Conservation (phyloP, 2,888 invertebrate genomes). For the Listrodromus nycthemerus region DNA sequence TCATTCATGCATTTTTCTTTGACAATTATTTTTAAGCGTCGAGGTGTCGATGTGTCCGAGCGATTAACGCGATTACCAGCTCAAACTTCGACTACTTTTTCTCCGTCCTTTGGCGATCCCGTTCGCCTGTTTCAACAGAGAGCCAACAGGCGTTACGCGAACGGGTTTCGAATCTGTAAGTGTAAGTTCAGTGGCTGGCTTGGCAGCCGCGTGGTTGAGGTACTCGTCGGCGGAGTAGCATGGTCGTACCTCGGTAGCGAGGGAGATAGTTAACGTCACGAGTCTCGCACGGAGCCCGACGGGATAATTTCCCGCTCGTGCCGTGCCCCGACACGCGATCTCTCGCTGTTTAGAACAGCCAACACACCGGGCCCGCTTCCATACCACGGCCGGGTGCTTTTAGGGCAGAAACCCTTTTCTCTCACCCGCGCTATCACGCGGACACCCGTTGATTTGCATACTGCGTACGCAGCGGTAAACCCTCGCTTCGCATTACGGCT, state of each 20-base stretch:
- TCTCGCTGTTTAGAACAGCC: conserved; percentile 36
- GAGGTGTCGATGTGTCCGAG: neutral
- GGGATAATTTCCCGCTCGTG: conserved; percentile 78
- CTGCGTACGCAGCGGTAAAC: conserved; percentile 41
- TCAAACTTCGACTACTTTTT: neutral
- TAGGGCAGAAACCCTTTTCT: conserved; percentile 53
- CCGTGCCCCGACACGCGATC: conserved; percentile 75
- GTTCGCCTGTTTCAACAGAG: conserved; percentile 23
- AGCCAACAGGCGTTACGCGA: conserved; percentile 5
- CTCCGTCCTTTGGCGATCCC: neutral
- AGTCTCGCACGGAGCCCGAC: conserved; percentile 66
- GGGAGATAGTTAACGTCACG: conserved; percentile 63
- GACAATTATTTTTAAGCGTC: neutral
- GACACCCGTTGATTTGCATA: conserved; percentile 59
- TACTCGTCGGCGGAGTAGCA: conserved; percentile 47
- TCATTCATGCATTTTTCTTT: too few relatives aligned
- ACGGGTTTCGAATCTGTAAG: conserved; percentile 35
- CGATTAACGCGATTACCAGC: neutral
- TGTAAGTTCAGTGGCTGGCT: conserved; percentile 57
- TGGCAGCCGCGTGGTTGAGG: conserved; percentile 54
- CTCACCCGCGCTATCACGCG: conserved; percentile 5
- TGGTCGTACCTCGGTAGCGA: conserved; percentile 21
- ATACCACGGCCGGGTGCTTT: conserved; percentile 56
- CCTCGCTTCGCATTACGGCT: conserved; percentile 1
- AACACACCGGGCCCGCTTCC: conserved; percentile 33